phyloP scores from a whole-genome alignment of 2,888 invertebrate species.

The Stenolophus ochropezus region DNA sequence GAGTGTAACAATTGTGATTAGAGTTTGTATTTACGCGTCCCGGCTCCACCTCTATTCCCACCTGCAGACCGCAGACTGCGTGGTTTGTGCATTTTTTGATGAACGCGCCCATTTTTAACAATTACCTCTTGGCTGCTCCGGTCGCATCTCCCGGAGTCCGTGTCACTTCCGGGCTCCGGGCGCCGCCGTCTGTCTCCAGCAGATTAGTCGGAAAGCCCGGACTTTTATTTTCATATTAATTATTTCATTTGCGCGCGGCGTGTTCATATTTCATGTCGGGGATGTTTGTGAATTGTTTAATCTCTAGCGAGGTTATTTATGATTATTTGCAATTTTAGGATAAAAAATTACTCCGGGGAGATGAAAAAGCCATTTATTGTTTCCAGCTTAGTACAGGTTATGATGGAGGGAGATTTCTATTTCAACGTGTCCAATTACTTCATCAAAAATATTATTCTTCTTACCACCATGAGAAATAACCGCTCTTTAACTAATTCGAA shows the following conservation, averaged over 20 bases:
- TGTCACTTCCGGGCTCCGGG: not conserved
- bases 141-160: not conserved
- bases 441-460: not conserved
- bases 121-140: conserved; percentile 10
- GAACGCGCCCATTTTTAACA: conserved; percentile 54
- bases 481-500: no score
- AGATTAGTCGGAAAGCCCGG: conserved; percentile 21
- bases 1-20: no score
- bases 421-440: not conserved
- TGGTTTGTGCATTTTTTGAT: conserved; percentile 54
- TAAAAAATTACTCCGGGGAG: not conserved
- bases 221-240: conserved; percentile 29
- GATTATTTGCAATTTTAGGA: conserved; percentile 29
- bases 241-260: conserved; percentile 17
- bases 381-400: not conserved
- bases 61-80: conserved; percentile 21
- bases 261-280: conserved; percentile 31
- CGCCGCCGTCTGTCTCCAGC: conserved; percentile 11
- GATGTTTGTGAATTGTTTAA: conserved; percentile 35
- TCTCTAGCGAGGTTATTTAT: conserved; percentile 27
- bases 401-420: not conserved
- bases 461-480: no score
- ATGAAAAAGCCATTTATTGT: conserved; percentile 20
- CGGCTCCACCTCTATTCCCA: not conserved
- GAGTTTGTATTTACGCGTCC: not conserved